A percentile compares a stretch with the other conserved stretches of the same genome.
Conservation (phyloP, 2,113 vertebrate species). For the Mustela lutreola region DNA sequence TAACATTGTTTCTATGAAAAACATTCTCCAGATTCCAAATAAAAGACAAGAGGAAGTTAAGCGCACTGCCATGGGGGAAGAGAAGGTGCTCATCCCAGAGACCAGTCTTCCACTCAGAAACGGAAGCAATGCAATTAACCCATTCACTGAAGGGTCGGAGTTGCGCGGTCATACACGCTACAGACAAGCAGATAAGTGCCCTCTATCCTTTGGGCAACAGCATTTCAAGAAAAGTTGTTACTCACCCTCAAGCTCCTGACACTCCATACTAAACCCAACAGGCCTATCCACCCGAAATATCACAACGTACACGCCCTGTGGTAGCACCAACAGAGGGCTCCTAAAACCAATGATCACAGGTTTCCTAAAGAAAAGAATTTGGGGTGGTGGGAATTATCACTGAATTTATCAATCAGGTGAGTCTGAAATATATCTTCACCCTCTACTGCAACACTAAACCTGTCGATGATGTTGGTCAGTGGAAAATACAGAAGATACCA, state of each 20-base stretch:
- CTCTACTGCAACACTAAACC: too few species aligned
- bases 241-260: background rate
- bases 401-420: background rate
- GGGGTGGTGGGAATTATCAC: background rate
- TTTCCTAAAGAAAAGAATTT: background rate
- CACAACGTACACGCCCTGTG: rapidly evolving
- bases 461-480: background rate
- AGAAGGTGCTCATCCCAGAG: background rate
- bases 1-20: background rate
- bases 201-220: background rate
- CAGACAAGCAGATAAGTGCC: background rate
- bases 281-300: background rate
- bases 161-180: rapidly evolving
- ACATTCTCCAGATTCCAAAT: background rate
- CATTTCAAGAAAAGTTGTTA: background rate
- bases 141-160: background rate
- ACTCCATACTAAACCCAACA: background rate
- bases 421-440: background rate
- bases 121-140: background rate
- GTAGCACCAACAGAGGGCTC: background rate
- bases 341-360: background rate
- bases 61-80: background rate
- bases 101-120: background rate
- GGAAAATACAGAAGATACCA: background rate
- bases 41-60: slow-evolving; percentile 6